Percentiles rank a stretch among this genome's conserved stretches.
Conservation (phyloP, 1,140 invertebrate species). For the Zaprionus ghesquierei region DNA sequence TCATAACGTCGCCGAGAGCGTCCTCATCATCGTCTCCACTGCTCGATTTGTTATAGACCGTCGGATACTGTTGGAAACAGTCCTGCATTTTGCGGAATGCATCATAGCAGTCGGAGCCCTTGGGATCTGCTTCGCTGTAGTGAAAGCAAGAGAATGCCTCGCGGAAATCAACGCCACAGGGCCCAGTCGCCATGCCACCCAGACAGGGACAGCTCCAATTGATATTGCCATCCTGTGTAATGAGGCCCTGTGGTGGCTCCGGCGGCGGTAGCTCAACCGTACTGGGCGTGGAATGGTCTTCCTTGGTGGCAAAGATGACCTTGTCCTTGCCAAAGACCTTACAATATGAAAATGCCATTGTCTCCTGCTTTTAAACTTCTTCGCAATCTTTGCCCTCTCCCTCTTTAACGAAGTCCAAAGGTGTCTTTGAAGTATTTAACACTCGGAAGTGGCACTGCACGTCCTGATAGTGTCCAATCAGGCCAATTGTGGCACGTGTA, state of each 20-base stretch:
- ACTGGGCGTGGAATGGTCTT: constrained; percentile 90
- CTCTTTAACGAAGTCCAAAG: constrained; percentile 48
- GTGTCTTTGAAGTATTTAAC: constrained; percentile 82
- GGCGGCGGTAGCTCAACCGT: constrained; percentile 88
- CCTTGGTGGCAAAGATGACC: constrained; percentile 92
- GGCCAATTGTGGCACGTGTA: constrained; percentile 84
- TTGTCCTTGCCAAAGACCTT: constrained; percentile 88
- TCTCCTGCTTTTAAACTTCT: constrained; percentile 1
- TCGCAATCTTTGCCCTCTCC: constrained; percentile 2
- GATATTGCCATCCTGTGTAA: constrained; percentile 94
- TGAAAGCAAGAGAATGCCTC: constrained; percentile 98
- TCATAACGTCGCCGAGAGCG: constrained; percentile 51
- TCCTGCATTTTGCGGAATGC: constrained; percentile 95
- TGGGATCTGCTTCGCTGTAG: constrained; percentile 89
- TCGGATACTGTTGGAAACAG: constrained; percentile 96
- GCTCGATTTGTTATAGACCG: constrained; percentile 89
- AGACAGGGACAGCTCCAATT: constrained; percentile 99
- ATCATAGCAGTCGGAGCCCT: constrained; percentile 95
- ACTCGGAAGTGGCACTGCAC: constrained; percentile 84
- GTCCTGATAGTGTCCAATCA: constrained; percentile 84
- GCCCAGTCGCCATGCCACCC: constrained; percentile 97
- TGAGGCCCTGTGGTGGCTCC: constrained; percentile 90
- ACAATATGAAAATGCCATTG: constrained; percentile 84
- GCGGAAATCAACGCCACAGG: constrained; percentile 95
- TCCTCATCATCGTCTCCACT: constrained; percentile 84